Percentiles rank a stretch among this genome's conserved stretches.
Conservation (phyloP, 2,113 vertebrate species). For the Muntiacus reevesi region DNA sequence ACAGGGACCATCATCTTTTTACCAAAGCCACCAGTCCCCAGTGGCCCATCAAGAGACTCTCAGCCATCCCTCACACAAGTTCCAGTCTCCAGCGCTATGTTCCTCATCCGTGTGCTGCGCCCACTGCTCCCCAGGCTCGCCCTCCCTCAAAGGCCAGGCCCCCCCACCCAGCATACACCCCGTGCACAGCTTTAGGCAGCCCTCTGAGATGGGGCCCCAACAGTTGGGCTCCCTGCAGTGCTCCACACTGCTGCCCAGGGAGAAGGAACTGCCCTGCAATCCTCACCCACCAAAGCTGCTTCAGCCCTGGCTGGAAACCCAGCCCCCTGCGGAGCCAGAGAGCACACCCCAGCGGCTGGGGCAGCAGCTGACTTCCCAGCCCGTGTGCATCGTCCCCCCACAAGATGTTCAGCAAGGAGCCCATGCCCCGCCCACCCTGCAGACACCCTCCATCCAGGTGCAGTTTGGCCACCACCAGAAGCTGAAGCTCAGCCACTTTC, state of each 20-base stretch:
- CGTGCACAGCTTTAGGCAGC: conserved; percentile 73
- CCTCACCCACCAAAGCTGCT: conserved; percentile 69
- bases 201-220: conserved; percentile 66
- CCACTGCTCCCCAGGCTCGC: conserved; percentile 80
- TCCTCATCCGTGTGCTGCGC: conserved; percentile 86
- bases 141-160: conserved; percentile 76
- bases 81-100: conserved; percentile 83
- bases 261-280: conserved; percentile 69
- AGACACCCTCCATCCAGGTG: conserved; percentile 76
- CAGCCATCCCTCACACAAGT: conserved; percentile 83
- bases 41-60: conserved; percentile 82
- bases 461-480: conserved; percentile 81
- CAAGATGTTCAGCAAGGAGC: conserved; percentile 71
- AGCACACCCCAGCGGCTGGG: conserved; percentile 51
- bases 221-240: conserved; percentile 76
- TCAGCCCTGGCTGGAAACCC: conserved; percentile 76
- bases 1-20: conserved; percentile 85
- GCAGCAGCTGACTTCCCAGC: conserved; percentile 79
- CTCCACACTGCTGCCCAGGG: conserved; percentile 66
- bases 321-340: conserved; percentile 46
- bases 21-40: conserved; percentile 77
- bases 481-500: conserved; percentile 66
- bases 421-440: conserved; percentile 65
- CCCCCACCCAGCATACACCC: conserved; percentile 61
- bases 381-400: conserved; percentile 70